Conservation (phyloP, 2,113 vertebrate genomes). For the Thamnaconus septentrionalis region DNA sequence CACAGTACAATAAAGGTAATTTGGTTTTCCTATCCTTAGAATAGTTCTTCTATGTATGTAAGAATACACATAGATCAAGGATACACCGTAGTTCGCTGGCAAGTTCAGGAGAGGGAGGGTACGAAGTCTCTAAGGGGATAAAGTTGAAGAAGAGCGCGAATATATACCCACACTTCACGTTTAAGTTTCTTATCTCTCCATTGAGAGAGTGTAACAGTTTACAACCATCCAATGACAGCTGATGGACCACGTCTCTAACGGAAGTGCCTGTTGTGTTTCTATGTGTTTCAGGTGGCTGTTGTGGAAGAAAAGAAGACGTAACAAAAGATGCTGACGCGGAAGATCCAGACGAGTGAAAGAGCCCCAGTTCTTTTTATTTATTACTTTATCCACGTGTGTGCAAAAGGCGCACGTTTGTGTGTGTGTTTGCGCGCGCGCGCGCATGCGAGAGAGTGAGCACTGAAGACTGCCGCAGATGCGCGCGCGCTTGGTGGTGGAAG, state of each 20-base stretch:
- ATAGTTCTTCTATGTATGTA: no score
- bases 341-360: slow-evolving; percentile 44
- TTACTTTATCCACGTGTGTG: slow-evolving; percentile 45
- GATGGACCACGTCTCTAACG: slow-evolving; percentile 14
- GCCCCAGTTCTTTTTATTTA: slow-evolving; percentile 68
- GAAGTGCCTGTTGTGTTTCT: slow-evolving; percentile 1
- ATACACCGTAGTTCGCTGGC: no score
- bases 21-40: no score
- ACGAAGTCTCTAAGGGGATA: no score
- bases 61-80: no score
- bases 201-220: no score
- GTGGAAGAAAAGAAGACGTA: slow-evolving; percentile 28
- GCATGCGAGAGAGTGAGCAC: slow-evolving; percentile 14
- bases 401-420: slow-evolving; percentile 6
- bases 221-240: no score
- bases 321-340: slow-evolving; percentile 37
- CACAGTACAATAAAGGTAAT: no score
- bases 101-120: no score
- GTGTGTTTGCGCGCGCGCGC: background rate
- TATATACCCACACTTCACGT: no score
- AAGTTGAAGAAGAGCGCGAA: no score
- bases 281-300: slow-evolving; percentile 59
- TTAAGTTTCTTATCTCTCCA: no score
- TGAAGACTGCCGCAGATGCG: slow-evolving; percentile 32
- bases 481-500: slow-evolving; percentile 40